These are phyloP conservation scores for Aegypius monachus DNA, from an alignment of 2,113 vertebrate species.

Conservation along the genomic window DNA sequence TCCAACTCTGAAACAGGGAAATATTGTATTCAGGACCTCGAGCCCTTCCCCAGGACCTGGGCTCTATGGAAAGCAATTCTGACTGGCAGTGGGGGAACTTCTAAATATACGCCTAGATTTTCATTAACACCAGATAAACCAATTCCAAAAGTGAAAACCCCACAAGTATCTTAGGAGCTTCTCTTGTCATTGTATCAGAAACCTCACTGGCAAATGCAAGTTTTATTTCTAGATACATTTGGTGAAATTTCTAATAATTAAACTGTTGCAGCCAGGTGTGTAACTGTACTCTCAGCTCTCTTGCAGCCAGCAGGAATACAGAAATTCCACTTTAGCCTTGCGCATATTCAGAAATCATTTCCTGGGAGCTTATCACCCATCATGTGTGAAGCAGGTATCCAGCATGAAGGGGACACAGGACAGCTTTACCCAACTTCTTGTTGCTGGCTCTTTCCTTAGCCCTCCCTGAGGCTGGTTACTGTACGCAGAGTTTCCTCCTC, in stretches of 20 bases:
- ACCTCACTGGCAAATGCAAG: not conserved
- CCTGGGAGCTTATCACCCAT: not conserved
- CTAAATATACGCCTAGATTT: not conserved
- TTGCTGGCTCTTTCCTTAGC: not conserved
- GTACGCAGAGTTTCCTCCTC: not conserved
- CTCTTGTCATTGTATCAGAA: not conserved
- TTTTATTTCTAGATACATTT: not conserved
- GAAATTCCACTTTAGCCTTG: not conserved
- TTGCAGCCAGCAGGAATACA: not conserved
- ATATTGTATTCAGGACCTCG: not conserved
- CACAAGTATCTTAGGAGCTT: not conserved
- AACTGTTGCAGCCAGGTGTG: not conserved
- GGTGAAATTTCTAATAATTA: not conserved
- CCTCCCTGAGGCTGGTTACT: accelerated
- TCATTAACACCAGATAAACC: not conserved
- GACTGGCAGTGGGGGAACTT: not conserved
- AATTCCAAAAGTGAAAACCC: not conserved
- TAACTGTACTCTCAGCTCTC: not conserved
- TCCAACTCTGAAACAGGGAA: not conserved
- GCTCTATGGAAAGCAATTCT: not conserved
- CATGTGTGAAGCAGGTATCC: not conserved
- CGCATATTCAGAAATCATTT: not conserved
- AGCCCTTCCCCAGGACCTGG: not conserved
- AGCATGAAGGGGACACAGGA: not conserved
- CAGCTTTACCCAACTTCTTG: not conserved